These are phyloP conservation scores for Caenorhabditis zanzibari DNA, from an alignment of 2,888 invertebrate genomes.

Conservation along the genomic window DNA sequence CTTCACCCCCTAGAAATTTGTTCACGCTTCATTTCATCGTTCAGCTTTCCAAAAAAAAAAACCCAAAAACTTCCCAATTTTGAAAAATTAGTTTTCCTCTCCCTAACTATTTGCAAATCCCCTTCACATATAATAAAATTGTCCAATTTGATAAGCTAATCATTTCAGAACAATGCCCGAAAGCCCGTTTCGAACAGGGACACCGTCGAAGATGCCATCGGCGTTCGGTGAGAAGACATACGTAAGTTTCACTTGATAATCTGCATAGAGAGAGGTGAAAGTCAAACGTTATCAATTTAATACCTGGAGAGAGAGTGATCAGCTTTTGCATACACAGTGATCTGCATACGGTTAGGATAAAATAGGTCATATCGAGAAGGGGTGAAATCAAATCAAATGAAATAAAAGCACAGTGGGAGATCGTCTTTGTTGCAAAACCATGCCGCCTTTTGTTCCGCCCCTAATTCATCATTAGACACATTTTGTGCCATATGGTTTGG, in stretches of 20 bases:
- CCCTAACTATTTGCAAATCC: neutral
- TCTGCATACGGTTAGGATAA: slow-evolving; percentile 7
- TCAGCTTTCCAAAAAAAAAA: neutral
- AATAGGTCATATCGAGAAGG: slow-evolving; percentile 55
- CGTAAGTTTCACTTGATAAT: slow-evolving; percentile 66
- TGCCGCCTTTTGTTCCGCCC: slow-evolving; percentile 45
- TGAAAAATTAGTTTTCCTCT: too few relatives aligned
- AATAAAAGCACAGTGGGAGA: slow-evolving; percentile 59
- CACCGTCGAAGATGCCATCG: slow-evolving; percentile 56
- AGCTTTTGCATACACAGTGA: slow-evolving; percentile 20
- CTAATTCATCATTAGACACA: slow-evolving; percentile 46
- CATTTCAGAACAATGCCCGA: slow-evolving; percentile 56
- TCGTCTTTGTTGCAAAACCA: slow-evolving; percentile 41
- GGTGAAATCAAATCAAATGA: slow-evolving; percentile 40
- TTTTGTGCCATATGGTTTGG: slow-evolving; percentile 39
- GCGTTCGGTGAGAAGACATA: slow-evolving; percentile 74
- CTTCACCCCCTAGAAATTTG: neutral
- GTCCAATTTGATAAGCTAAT: slow-evolving; percentile 38
- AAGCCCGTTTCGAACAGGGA: slow-evolving; percentile 59
- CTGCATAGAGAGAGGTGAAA: slow-evolving; percentile 15
- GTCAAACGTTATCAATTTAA: slow-evolving; percentile 16
- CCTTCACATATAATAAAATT: neutral
- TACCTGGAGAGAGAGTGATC: neutral
- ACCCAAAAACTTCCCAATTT: too few relatives aligned
- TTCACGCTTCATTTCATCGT: neutral